These are phyloP conservation scores for Chrysomallon squamiferum DNA, from an alignment of 1,140 invertebrate genomes.

Conservation along the genomic window DNA sequence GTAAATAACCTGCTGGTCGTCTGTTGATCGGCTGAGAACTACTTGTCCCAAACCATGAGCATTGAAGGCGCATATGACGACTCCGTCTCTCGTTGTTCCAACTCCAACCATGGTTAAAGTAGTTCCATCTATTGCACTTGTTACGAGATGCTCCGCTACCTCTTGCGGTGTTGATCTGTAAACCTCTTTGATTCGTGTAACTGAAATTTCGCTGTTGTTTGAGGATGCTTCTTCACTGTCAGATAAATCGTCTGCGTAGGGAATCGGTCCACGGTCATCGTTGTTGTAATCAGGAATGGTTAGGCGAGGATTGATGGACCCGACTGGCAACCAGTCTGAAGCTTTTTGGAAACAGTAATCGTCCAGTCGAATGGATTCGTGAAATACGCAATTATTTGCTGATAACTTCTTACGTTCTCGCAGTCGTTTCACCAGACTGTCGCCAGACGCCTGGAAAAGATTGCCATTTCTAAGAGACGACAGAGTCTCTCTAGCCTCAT, in stretches of 20 bases:
- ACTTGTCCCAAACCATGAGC: neutral
- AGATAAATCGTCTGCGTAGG: neutral
- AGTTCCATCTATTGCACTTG: neutral
- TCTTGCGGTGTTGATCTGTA: neutral
- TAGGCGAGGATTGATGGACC: neutral
- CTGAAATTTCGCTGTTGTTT: neutral
- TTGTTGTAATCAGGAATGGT: neutral
- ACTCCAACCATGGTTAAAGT: neutral
- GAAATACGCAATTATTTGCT: no score
- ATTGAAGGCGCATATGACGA: neutral
- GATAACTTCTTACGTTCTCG: no score
- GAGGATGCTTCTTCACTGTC: neutral
- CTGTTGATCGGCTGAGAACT: neutral
- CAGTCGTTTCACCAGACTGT: no score
- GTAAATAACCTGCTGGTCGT: neutral
- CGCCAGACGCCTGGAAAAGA: no score
- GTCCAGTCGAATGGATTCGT: no score
- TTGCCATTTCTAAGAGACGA: neutral
- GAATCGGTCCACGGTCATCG: neutral
- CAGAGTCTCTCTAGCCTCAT: neutral
- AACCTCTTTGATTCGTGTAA: neutral
- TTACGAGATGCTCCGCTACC: neutral
- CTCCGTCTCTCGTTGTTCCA: neutral
- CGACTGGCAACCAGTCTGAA: no score
- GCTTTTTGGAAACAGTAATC: no score